Percentiles rank a stretch among this genome's conserved stretches.
These are phyloP conservation scores for Nasonia oneida DNA, from an alignment of 2,888 invertebrate species.

Conservation along the genomic window DNA sequence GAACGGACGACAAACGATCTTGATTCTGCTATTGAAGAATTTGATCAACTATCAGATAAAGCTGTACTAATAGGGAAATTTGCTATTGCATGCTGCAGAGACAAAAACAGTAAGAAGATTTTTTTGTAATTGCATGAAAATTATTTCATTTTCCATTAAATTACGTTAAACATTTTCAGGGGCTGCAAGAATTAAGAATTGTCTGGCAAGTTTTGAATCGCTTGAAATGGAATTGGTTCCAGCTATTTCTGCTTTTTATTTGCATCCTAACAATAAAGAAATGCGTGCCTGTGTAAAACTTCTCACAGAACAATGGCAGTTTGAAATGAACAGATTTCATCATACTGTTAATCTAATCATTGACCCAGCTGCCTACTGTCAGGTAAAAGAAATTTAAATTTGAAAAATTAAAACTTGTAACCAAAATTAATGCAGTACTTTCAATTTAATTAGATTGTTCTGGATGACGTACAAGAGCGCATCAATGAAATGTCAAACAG, in stretches of 20 bases:
- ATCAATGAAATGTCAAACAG: slow-evolving; percentile 71
- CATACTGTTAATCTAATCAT: slow-evolving; percentile 84
- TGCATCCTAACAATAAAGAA: slow-evolving; percentile 80
- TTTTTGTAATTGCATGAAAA: slow-evolving; percentile 1
- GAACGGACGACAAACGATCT: slow-evolving; percentile 77
- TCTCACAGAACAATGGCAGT: slow-evolving; percentile 82
- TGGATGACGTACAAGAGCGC: slow-evolving; percentile 75
- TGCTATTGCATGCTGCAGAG: slow-evolving; percentile 83
- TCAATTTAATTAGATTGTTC: slow-evolving; percentile 69
- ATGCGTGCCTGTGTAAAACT: slow-evolving; percentile 80
- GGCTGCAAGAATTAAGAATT: slow-evolving; percentile 83
- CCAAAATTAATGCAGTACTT: background rate
- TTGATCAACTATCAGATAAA: slow-evolving; percentile 85
- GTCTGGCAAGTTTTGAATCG: slow-evolving; percentile 85
- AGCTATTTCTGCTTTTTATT: slow-evolving; percentile 80
- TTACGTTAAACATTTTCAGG: slow-evolving; percentile 77
- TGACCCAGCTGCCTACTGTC: slow-evolving; percentile 85
- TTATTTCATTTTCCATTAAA: slow-evolving; percentile 36
- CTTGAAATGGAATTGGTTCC: slow-evolving; percentile 85
- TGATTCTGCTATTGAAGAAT: slow-evolving; percentile 81
- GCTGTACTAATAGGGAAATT: slow-evolving; percentile 86
- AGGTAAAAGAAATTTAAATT: slow-evolving; percentile 78
- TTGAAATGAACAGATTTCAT: slow-evolving; percentile 82
- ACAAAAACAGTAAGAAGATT: slow-evolving; percentile 73
- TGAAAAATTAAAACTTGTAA: slow-evolving; percentile 7